Evolutionary conservation across 2,113 vertebrate species (phyloP).

Genomic region (Chloropsis cyanopogon): DNA sequence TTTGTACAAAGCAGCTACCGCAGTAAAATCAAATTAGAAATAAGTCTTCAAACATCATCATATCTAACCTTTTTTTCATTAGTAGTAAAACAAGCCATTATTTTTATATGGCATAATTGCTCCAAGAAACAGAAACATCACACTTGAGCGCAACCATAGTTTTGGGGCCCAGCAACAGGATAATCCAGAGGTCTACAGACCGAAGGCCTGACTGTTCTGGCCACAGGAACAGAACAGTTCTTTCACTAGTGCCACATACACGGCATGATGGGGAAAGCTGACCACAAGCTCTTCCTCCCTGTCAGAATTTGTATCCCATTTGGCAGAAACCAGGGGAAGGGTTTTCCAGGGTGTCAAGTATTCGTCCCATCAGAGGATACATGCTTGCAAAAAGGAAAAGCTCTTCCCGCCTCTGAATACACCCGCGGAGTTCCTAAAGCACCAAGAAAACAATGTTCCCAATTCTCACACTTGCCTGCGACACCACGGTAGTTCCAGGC

Average conservation of each 20-base stretch:
- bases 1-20: not conserved
- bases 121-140: not conserved
- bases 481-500: conserved; percentile 77
- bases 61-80: not conserved
- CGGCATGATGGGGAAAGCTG: not conserved
- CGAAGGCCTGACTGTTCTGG: not conserved
- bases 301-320: not conserved
- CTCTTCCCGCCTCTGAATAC: not conserved
- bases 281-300: not conserved
- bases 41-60: not conserved
- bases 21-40: not conserved
- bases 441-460: not conserved
- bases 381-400: not conserved
- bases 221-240: not conserved
- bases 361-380: not conserved
- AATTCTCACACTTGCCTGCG: conserved; percentile 68
- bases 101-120: not conserved
- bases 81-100: not conserved
- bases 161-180: not conserved
- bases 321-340: not conserved
- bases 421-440: not conserved
- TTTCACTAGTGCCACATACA: not conserved
- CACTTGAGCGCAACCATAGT: not conserved
- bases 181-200: not conserved
- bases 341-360: not conserved